Evolutionary conservation across 2,113 vertebrate genomes (phyloP), one percentile per base, ranked within the genome.

Genomic region (Cololabis saira): DNA sequence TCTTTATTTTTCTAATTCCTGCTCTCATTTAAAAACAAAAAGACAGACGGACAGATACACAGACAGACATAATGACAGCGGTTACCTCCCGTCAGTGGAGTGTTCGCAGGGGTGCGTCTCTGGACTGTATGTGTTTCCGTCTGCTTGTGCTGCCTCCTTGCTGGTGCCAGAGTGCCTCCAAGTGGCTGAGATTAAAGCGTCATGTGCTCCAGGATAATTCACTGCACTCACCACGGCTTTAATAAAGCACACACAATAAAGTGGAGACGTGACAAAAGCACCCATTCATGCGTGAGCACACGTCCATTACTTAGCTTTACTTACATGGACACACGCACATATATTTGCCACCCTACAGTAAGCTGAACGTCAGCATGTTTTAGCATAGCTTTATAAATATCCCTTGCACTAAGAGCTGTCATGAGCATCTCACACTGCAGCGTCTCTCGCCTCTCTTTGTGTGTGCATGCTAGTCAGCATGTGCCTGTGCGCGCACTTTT

Each of bases 311-410:
- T 27, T 40, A 21, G 56, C 30, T 56, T 21, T 41, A 40, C 15
- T 42, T 59, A 41, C 33, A 40, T 12, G 6, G 5, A 49, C 64
- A 55, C 50, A 27, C 49, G 24, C 59, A 45, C 42, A 64, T 17
- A 48, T 33, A 67, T 55, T 54, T 61, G 62, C 60, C 57, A 64
- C 15, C 57, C 16, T 15, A 37, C 52, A 67, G 40, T 64, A 68
- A 68, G 52, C 40, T 71, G 24, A 70, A 59, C 77, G 78, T 85
- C 83, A 81, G 59, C 72, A 85, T 83, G 41, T 87, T 85, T 82
- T 60, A 49, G 41, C 40, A 30, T 19, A 67, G 66, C 54, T 56
- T 74, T 72, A 79, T 83, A 81, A 81, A 83, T 85, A 77, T 71
- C 24, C 33, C 40, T 45, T 44, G 64, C 50, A 55, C 61, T 19